Conservation (phyloP, 2,888 invertebrate genomes). For the Trachelus tabidus region DNA sequence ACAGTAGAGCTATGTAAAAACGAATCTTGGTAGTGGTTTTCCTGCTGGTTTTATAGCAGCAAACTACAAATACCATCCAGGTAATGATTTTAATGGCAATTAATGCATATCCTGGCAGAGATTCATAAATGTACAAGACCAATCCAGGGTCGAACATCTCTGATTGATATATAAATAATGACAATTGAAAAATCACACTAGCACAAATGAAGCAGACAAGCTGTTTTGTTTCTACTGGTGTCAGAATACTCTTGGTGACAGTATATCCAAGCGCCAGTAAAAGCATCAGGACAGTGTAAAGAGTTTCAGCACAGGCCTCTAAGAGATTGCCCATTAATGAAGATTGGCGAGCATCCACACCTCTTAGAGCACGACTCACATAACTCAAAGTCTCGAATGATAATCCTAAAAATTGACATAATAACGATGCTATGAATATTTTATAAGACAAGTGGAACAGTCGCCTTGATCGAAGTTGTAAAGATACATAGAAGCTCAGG, state of each 20-base stretch:
- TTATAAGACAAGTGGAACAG: conserved; percentile 91
- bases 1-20: conserved; percentile 53
- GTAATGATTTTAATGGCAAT: conserved; percentile 80
- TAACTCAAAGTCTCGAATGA: conserved; percentile 77
- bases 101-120: conserved; percentile 87
- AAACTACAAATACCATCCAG: conserved; percentile 80
- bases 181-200: conserved; percentile 78
- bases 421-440: conserved; percentile 79
- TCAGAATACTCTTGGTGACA: conserved; percentile 85
- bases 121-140: conserved; percentile 91
- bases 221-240: conserved; percentile 78
- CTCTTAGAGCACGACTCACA: conserved; percentile 81
- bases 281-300: conserved; percentile 82
- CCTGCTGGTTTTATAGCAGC: conserved; percentile 65
- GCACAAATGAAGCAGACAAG: conserved; percentile 83
- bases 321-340: conserved; percentile 75
- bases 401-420: conserved; percentile 78
- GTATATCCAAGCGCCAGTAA: conserved; percentile 92
- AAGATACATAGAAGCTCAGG: conserved; percentile 79
- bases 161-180: conserved; percentile 84
- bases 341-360: conserved; percentile 69
- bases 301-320: conserved; percentile 79
- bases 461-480: conserved; percentile 82
- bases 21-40: conserved; percentile 46
- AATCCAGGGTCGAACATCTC: conserved; percentile 91